Conservation (phyloP, 2,888 invertebrate genomes). For the Apeira syringaria region DNA sequence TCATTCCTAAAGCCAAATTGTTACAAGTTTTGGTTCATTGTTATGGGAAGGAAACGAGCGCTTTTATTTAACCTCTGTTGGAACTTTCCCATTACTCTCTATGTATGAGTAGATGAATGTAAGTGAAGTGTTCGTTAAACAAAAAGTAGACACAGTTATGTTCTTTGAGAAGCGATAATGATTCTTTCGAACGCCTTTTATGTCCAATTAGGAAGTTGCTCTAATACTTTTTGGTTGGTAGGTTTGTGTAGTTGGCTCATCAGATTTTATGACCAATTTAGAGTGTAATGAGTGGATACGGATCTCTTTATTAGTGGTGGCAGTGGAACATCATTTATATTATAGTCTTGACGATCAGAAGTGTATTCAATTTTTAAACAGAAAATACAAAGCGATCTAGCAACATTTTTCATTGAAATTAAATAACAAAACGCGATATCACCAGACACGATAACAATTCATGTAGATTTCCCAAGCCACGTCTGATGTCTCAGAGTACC, state of each 20-base stretch:
- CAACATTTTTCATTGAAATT: too few species aligned
- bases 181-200: neutral
- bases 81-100: conserved; percentile 21
- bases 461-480: too few species aligned
- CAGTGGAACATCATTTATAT: too few species aligned
- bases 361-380: too few species aligned
- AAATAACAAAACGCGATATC: too few species aligned
- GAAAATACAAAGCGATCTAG: too few species aligned
- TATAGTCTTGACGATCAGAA: too few species aligned
- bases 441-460: too few species aligned
- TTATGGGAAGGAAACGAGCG: conserved; percentile 11
- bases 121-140: neutral
- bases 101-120: neutral
- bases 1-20: conserved; percentile 18
- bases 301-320: too few species aligned
- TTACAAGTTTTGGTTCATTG: conserved; percentile 22
- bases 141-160: neutral
- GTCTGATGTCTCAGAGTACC: too few species aligned
- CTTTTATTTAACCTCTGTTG: conserved; percentile 17
- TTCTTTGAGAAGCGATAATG: neutral
- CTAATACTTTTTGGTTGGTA: neutral
- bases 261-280: neutral
- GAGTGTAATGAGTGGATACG: neutral
- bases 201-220: neutral
- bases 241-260: neutral